Base-by-base conservation (phyloP, 2,888 invertebrate genomes). In the Aphidoletes aphidimyza region DNA sequence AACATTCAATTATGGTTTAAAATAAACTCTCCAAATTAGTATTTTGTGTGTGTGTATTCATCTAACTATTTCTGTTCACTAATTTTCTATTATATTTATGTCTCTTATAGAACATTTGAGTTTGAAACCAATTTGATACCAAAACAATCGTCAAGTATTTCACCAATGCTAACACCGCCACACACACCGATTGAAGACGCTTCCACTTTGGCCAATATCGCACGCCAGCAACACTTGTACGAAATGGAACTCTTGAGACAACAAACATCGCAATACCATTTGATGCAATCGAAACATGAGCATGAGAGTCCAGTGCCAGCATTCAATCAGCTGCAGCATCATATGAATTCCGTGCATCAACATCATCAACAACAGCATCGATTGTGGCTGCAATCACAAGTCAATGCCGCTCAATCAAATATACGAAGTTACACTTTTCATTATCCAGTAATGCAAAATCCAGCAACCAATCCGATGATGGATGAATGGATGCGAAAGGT, bases 401-500 rank as follows among this genome's bases (percentile, higher is more conserved):
- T 87, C 78, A 87, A 87, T 59, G 49, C 30, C n/a, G 36, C 78
- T 9, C 2, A n/a, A 54, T 22, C 22, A 26, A 54, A 54, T 26
- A 22, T 54, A 11, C 54, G 22, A 54, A 54, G 22, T 26, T 54
- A 22, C 54, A 54, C 54, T 1, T 26, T 17, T 0, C 5, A 17
- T 22, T 54, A 54, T 11, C 54, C 54, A 6, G 54, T 54, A 2
- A 54, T 54, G 22, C 85, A 85, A 87, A 85, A 86, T 86, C 85
- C 86, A 87, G 86, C 86, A 86, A 83, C 84, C 85, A 59, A 78
- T 26, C 78, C 30, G 3, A 8, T 54, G 26, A 54, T 39, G 83
- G 26, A 83, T 19, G 94, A 94, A 87, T 94, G 94, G 94, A 92
- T 95, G 86, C 91, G 94, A 88, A 94, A 93, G 87, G 94, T 94